Conservation (phyloP, 1,140 invertebrate genomes). For the Macrobrachium nipponense region DNA sequence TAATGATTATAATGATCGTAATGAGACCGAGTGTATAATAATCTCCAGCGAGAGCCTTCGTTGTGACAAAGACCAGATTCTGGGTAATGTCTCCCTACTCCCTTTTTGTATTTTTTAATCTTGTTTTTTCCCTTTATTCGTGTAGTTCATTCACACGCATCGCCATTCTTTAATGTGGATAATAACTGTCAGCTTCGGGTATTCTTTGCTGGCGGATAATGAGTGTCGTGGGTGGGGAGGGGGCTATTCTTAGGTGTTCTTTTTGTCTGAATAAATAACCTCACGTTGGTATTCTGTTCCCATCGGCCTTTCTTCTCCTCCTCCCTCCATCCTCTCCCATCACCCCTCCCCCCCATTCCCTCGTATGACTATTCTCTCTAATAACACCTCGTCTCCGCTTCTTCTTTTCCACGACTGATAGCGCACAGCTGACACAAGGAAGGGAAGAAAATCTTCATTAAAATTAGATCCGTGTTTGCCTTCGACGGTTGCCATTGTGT, state of each 20-base stretch:
- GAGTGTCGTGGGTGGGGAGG: too few relatives aligned
- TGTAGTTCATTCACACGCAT: slow-evolving; percentile 20
- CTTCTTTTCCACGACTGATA: too few relatives aligned
- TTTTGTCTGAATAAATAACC: too few relatives aligned
- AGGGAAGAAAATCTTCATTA: too few relatives aligned
- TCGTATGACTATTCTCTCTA: too few relatives aligned
- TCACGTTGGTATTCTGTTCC: background rate
- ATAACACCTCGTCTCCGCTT: too few relatives aligned
- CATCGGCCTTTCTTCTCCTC: background rate
- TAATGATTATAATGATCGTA: background rate
- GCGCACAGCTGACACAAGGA: too few relatives aligned
- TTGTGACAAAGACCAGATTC: background rate
- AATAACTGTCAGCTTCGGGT: background rate
- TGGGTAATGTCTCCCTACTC: background rate
- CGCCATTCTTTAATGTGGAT: slow-evolving; percentile 18
- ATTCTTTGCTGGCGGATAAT: too few relatives aligned
- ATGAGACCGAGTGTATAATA: slow-evolving; percentile 10
- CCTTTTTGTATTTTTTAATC: background rate
- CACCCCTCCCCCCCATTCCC: background rate
- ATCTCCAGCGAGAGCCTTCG: background rate
- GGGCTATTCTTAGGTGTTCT: too few relatives aligned
- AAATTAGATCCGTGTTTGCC: too few relatives aligned
- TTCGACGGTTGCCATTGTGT: too few relatives aligned
- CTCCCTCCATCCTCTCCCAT: too few relatives aligned
- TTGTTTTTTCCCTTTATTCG: background rate